Base-by-base conservation (phyloP, 2,888 invertebrate genomes). In the Argyresthia albistria region DNA sequence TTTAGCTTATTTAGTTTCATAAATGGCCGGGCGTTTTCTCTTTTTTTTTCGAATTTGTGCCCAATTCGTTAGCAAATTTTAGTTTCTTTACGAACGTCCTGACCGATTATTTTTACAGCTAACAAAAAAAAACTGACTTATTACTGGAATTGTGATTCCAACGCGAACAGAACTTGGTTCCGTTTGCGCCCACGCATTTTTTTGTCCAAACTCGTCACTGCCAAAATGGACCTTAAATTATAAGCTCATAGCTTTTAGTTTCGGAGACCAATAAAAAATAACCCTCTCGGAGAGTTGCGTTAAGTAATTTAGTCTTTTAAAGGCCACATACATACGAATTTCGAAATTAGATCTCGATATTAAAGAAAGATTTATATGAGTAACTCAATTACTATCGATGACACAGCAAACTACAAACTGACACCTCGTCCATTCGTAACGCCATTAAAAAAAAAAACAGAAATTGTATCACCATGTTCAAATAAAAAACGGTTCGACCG, bases 251-350 rank as follows among this genome's bases (percentile, higher is more conserved):
- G 25, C 25, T 25, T 25, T 25, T 25, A 25, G 25, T 25, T 25
- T 25, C 25, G 25, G 25, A 25, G 25, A 25, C 25, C 25, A 25
- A 25, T 25, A 25, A 25, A 25, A 25, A 25, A 25, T 25, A 25
- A 25, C 25, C 25, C 25, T 25, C 25, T 25, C 25, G 25, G 25
- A 25, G 25, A 25, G 25, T 25, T 25, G 25, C 25, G 25, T 25
- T 47, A 42, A 63, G 65, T 61, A 64, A 67, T 68, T 70, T 70
- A 66, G 64, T 61, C 25, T 65, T 63, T 61, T 63, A 65, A 73
- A 75, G 74, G 72, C 73, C 72, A 73, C 73, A 67, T 35, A 64
- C 63, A 62, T 63, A 67, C 67, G 56, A 57, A 60, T 61, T 58
- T 62, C 57, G 58, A 60, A 61, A 54, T 55, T 52, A 54, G 55